phyloP scores from a whole-genome alignment of 2,888 invertebrate species.

The Dermolepida albohirtum region DNA sequence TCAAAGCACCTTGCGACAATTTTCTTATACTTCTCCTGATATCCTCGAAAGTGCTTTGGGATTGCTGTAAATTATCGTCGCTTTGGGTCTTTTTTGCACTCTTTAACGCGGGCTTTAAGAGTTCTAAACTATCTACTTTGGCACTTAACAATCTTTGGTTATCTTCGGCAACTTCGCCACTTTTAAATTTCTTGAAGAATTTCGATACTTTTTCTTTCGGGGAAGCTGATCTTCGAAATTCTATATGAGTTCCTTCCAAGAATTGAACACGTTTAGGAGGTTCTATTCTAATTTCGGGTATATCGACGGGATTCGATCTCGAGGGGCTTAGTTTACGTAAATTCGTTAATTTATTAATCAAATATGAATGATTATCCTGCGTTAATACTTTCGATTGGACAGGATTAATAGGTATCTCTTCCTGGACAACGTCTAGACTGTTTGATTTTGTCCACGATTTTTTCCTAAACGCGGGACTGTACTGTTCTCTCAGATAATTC shows the following conservation, averaged over 20 bases:
- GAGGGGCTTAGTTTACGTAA: slow-evolving; percentile 36
- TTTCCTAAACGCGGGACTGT: slow-evolving; percentile 56
- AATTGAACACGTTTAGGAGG: slow-evolving; percentile 42
- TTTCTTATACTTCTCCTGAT: slow-evolving; percentile 39
- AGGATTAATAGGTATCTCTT: not conserved
- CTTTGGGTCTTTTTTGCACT: slow-evolving; percentile 1
- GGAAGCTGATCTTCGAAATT: slow-evolving; percentile 32
- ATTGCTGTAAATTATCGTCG: slow-evolving; percentile 1
- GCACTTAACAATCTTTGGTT: slow-evolving; percentile 35
- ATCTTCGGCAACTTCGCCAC: slow-evolving; percentile 19
- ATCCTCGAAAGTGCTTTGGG: slow-evolving; percentile 31
- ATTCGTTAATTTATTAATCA: slow-evolving; percentile 46
- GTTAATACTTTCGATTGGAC: slow-evolving; percentile 36
- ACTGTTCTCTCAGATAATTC: slow-evolving; percentile 62
- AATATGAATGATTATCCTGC: slow-evolving; percentile 48
- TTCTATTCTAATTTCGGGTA: slow-evolving; percentile 33
- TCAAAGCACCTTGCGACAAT: slow-evolving; percentile 40
- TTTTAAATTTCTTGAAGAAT: slow-evolving; percentile 39
- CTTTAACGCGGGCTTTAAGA: slow-evolving; percentile 22
- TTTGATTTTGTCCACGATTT: slow-evolving; percentile 50
- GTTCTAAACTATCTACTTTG: slow-evolving; percentile 39
- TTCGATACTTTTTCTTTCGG: slow-evolving; percentile 39
- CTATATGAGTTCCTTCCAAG: slow-evolving; percentile 29
- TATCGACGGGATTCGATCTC: slow-evolving; percentile 22
- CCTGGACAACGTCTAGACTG: slow-evolving; percentile 49